phyloP scores from a whole-genome alignment of 92 coral and sea anemone genomes.

The Blastomussa wellsi region DNA sequence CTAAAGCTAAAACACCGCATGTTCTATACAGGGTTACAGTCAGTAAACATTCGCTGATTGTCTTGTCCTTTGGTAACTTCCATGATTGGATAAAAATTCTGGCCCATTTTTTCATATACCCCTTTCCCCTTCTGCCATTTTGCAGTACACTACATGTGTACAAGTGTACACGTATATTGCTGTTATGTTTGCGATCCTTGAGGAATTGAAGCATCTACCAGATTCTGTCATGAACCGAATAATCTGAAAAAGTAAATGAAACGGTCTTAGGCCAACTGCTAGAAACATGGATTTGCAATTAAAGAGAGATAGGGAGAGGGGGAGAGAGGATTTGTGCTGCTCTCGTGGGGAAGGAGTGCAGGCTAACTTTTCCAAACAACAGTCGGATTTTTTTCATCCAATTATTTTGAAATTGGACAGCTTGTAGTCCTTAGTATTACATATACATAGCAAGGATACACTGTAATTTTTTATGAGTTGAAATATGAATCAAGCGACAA shows the following conservation, averaged over 20 bases:
- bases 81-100: background rate
- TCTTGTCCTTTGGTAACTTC: background rate
- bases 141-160: background rate
- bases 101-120: background rate
- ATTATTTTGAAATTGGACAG: no score
- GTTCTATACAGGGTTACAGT: background rate
- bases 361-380: no score
- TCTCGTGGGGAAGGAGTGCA: no score
- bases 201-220: background rate
- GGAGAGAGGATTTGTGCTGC: no score
- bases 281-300: background rate
- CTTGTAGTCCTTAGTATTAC: no score
- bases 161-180: background rate
- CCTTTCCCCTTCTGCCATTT: background rate
- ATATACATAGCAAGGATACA: no score
- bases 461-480: no score
- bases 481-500: background rate
- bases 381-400: no score
- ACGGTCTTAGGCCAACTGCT: background rate
- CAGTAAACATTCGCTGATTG: background rate
- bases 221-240: conserved; percentile 67
- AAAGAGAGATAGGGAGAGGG: background rate
- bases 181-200: background rate
- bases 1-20: background rate
- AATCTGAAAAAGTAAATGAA: conserved; percentile 53